phyloP scores from a whole-genome alignment of 1,140 invertebrate species.

The Apolygus lucorum region DNA sequence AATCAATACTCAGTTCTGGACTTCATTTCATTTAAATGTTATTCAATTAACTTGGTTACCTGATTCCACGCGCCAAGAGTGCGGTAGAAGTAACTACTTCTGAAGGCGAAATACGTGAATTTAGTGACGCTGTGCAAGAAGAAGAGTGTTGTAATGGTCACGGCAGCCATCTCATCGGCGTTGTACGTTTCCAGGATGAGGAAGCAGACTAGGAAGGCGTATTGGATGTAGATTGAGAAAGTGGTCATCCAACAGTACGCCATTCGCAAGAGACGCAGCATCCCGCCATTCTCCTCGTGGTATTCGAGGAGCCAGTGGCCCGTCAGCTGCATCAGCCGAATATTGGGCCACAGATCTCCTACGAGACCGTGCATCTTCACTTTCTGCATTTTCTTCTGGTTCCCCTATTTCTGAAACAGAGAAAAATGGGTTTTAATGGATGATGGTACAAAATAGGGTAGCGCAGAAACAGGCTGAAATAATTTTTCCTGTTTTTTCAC shows the following conservation, averaged over 20 bases:
- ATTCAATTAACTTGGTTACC: too few species aligned
- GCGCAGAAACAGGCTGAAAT: too few species aligned
- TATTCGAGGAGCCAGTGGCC: slow-evolving; percentile 74
- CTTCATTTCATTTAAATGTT: too few species aligned
- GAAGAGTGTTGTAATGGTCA: slow-evolving; percentile 70
- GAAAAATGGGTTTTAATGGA: too few species aligned
- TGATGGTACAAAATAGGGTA: too few species aligned
- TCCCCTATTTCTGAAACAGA: not conserved
- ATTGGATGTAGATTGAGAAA: slow-evolving; percentile 32
- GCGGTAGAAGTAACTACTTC: slow-evolving; percentile 62
- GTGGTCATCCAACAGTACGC: slow-evolving; percentile 43
- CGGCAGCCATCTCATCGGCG: slow-evolving; percentile 68
- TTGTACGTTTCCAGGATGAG: slow-evolving; percentile 61
- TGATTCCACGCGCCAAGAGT: slow-evolving; percentile 36
- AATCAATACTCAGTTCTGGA: too few species aligned
- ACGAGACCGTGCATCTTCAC: slow-evolving; percentile 57
- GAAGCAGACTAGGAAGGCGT: slow-evolving; percentile 51
- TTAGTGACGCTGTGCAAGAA: slow-evolving; percentile 69
- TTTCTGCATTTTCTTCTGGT: slow-evolving; percentile 45
- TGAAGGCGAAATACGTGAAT: slow-evolving; percentile 58
- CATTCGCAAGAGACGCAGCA: slow-evolving; percentile 46
- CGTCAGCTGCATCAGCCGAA: slow-evolving; percentile 61
- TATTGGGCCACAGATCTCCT: slow-evolving; percentile 71
- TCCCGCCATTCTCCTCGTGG: slow-evolving; percentile 41
- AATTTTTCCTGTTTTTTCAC: too few species aligned